A percentile compares a stretch with the other conserved stretches of the same genome.
Evolutionary conservation across 35 echinoderm and acorn worm genomes (phyloP).

Genomic region (Ptychodera flava): DNA sequence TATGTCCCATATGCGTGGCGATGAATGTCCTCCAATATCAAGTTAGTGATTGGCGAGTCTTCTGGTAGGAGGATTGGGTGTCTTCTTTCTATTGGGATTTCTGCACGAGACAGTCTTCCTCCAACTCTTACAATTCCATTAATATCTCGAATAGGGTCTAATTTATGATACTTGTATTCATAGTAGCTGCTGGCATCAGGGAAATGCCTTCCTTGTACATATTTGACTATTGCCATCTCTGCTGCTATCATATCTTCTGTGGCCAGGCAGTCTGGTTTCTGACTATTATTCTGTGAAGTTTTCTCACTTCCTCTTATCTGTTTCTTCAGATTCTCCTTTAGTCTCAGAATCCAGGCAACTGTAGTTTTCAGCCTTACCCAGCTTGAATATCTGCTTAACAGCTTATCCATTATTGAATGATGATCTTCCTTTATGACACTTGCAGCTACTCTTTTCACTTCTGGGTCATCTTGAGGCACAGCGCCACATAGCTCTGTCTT

Average conservation of each 20-base stretch:
- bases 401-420: background rate
- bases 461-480: background rate
- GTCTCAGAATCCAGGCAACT: conserved; percentile 27
- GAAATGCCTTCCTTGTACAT: background rate
- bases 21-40: conserved; percentile 56
- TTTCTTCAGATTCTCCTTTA: background rate
- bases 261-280: background rate
- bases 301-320: background rate
- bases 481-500: background rate
- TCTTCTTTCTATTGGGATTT: conserved; percentile 39
- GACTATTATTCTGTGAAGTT: background rate
- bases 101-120: background rate
- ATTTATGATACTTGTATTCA: background rate
- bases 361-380: conserved; percentile 27
- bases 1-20: conserved; percentile 26
- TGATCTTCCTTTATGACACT: background rate
- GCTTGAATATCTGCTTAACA: conserved; percentile 24
- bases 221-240: background rate
- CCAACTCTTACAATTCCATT: background rate
- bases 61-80: conserved; percentile 47
- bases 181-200: background rate
- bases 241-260: background rate
- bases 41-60: conserved; percentile 19
- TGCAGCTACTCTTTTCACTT: conserved; percentile 3
- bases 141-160: background rate